These are phyloP conservation scores for Syrista parreyssii DNA, from an alignment of 2,888 invertebrate genomes.

Conservation along the genomic window DNA sequence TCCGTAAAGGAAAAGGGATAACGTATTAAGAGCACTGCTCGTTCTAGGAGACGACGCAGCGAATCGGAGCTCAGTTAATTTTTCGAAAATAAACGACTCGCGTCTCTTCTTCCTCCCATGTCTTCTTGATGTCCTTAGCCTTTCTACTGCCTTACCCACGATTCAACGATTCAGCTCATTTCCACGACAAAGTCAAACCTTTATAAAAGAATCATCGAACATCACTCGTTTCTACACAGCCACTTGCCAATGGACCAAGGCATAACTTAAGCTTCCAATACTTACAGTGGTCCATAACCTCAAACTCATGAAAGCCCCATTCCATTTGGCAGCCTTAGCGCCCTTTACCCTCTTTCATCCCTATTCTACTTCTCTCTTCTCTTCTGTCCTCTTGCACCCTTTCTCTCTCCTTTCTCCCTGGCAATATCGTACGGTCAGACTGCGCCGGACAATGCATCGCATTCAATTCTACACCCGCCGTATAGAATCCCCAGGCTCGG, in stretches of 20 bases:
- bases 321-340: conserved; percentile 35
- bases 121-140: too few species aligned
- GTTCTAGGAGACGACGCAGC: conserved; percentile 4
- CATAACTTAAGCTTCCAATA: too few species aligned
- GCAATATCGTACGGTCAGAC: conserved; percentile 61
- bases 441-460: conserved; percentile 58
- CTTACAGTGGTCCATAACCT: too few species aligned
- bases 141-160: too few species aligned
- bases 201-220: too few species aligned
- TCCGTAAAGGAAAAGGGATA: conserved; percentile 27
- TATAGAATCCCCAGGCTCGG: conserved; percentile 13
- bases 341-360: conserved; percentile 21
- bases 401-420: conserved; percentile 20
- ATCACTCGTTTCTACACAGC: too few species aligned
- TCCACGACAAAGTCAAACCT: too few species aligned
- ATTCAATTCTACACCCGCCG: conserved; percentile 53
- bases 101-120: too few species aligned
- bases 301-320: too few species aligned
- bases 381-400: conserved; percentile 13
- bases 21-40: conserved; percentile 18
- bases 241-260: too few species aligned
- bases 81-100: too few species aligned
- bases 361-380: conserved; percentile 21
- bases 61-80: not conserved
- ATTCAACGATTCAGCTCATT: too few species aligned